phyloP scores from a whole-genome alignment of 2,797 vertebrate species.

The Myiothlypis chrysogaster region DNA sequence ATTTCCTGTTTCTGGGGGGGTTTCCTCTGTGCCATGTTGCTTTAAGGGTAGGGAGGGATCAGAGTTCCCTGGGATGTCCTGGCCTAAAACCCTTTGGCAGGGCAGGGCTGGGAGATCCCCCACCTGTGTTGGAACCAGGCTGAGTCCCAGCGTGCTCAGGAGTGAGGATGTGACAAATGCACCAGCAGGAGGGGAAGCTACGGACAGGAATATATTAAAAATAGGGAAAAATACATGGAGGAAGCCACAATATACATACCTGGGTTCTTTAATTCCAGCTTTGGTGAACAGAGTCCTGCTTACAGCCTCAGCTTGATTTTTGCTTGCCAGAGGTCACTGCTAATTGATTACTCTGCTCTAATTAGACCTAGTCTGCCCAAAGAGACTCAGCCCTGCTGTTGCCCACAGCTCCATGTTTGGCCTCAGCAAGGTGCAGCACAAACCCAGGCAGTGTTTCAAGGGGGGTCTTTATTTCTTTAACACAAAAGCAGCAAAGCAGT shows the following conservation, averaged over 20 bases:
- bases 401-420: background rate
- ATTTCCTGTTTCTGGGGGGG: background rate
- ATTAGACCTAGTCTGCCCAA: background rate
- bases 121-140: background rate
- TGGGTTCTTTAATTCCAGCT: background rate
- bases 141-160: fast-evolving
- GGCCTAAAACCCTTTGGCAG: background rate
- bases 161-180: background rate
- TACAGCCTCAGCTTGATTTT: background rate
- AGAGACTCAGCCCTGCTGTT: background rate
- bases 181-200: background rate
- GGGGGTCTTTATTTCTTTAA: background rate
- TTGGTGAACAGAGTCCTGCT: background rate
- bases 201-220: background rate
- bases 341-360: background rate
- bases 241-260: background rate
- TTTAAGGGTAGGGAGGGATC: background rate
- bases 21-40: background rate
- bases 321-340: background rate
- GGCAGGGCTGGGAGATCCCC: background rate
- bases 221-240: fast-evolving
- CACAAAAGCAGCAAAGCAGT: background rate
- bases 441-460: background rate
- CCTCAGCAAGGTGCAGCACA: background rate
- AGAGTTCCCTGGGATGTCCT: fast-evolving